Conservation (phyloP, 2,888 invertebrate species). For the Corythucha ciliata region DNA sequence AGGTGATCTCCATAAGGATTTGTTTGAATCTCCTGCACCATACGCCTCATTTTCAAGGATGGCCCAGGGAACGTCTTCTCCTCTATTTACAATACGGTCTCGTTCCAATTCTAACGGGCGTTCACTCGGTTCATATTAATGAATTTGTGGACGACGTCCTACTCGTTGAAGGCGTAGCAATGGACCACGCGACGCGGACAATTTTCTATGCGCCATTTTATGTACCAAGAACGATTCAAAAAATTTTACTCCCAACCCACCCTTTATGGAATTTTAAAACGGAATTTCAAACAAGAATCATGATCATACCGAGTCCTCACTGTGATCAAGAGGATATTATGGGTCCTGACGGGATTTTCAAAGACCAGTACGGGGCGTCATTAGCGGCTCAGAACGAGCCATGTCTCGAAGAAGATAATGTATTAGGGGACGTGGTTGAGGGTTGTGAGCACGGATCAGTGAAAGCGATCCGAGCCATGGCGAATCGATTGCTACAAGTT, state of each 20-base stretch:
- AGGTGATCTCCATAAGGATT: slow-evolving; percentile 20
- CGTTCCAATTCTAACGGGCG: slow-evolving; percentile 13
- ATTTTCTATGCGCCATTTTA: slow-evolving; percentile 20
- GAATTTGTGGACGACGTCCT: slow-evolving; percentile 23
- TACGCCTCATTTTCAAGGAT: slow-evolving; percentile 21
- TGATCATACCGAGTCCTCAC: slow-evolving; percentile 17
- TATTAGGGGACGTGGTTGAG: too few relatives aligned
- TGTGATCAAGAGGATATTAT: slow-evolving; percentile 13
- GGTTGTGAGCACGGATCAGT: too few relatives aligned
- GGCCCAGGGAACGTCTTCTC: slow-evolving; percentile 17
- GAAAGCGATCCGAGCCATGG: too few relatives aligned
- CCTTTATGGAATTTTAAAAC: slow-evolving; percentile 12
- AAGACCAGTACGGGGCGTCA: slow-evolving; percentile 6
- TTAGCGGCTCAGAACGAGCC: background rate
- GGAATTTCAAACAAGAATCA: slow-evolving; percentile 6
- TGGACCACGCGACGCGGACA: slow-evolving; percentile 20
- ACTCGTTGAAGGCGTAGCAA: slow-evolving; percentile 22
- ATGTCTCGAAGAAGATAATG: background rate
- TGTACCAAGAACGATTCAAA: slow-evolving; percentile 20
- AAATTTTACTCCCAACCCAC: slow-evolving; percentile 18
- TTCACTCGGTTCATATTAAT: slow-evolving; percentile 1
- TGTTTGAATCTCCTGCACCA: slow-evolving; percentile 21
- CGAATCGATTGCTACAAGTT: slow-evolving; percentile 15
- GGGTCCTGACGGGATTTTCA: slow-evolving; percentile 18
- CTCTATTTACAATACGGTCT: slow-evolving; percentile 21